A percentile compares a stretch with the other conserved stretches of the same genome.
These are phyloP conservation scores for Drosophila multiciliata DNA, from an alignment of 2,888 invertebrate genomes.

Conservation along the genomic window DNA sequence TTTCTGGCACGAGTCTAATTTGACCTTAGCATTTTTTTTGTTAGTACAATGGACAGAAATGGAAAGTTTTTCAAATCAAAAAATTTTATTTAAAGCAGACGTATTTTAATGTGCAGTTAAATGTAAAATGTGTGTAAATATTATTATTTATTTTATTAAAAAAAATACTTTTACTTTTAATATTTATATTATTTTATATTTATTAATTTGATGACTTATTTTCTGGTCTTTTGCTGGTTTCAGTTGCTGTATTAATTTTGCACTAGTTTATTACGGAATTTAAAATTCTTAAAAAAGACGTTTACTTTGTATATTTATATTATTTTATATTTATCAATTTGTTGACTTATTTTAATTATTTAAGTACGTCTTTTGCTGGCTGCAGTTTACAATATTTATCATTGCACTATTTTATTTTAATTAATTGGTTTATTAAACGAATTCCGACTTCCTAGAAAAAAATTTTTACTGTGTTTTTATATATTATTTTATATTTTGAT, in stretches of 20 bases:
- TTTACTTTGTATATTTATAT: no score
- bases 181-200: no score
- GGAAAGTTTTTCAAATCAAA: slow-evolving; percentile 18
- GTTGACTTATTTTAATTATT: no score
- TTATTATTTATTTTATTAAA: not conserved
- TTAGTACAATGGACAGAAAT: slow-evolving; percentile 23
- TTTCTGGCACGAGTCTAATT: slow-evolving; percentile 46
- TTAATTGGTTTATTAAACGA: no score
- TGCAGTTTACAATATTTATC: no score
- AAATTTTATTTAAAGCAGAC: not conserved
- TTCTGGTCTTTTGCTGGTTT: not conserved
- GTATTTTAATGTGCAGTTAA: rapidly evolving
- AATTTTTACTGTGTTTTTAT: no score
- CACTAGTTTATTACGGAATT: not conserved
- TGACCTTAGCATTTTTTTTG: slow-evolving; percentile 21
- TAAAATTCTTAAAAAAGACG: no score
- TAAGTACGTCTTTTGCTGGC: no score
- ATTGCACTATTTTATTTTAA: no score
- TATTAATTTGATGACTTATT: not conserved
- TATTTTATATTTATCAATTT: no score
- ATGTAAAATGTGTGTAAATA: not conserved
- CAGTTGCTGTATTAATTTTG: not conserved
- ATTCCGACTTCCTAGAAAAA: not conserved
- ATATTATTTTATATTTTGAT: no score
- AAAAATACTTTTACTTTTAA: not conserved